phyloP scores from a whole-genome alignment of 1,140 invertebrate genomes.

The Dicyema japonicum region DNA sequence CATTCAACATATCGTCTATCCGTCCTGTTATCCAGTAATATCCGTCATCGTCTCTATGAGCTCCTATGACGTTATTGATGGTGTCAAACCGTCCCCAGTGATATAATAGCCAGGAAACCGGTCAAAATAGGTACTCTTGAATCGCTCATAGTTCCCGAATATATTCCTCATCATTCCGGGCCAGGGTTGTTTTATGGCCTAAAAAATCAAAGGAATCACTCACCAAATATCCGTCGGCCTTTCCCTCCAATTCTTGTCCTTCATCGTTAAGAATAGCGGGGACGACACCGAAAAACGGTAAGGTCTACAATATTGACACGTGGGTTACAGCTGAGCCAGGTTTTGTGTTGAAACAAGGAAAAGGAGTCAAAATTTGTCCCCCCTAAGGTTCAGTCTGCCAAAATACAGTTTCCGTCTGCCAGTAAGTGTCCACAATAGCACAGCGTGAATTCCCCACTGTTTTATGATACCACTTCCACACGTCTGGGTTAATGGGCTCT shows the following conservation, averaged over 20 bases:
- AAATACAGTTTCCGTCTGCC: constrained; percentile 81
- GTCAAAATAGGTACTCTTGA: constrained; percentile 65
- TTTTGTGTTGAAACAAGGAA: too few relatives aligned
- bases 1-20: constrained; percentile 86
- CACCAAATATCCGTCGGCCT: constrained; percentile 1
- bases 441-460: constrained; percentile 34
- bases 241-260: not conserved
- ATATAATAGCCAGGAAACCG: constrained; percentile 79
- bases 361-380: constrained; percentile 45
- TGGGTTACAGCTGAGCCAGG: constrained; percentile 65
- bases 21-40: constrained; percentile 74
- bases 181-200: constrained; percentile 53
- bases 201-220: constrained; percentile 3
- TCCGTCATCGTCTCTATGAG: constrained; percentile 53
- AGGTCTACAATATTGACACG: constrained; percentile 30
- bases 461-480: constrained; percentile 81
- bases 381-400: constrained; percentile 61
- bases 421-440: constrained; percentile 83
- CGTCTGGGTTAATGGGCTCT: constrained; percentile 85
- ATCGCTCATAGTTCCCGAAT: constrained; percentile 58
- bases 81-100: constrained; percentile 54
- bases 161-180: constrained; percentile 79
- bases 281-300: constrained; percentile 76
- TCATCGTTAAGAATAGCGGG: constrained; percentile 28
- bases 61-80: constrained; percentile 24